Percentiles rank a stretch among this genome's conserved stretches.
Evolutionary conservation across 2,113 vertebrate genomes (phyloP).

Genomic region (Piprites chloris): DNA sequence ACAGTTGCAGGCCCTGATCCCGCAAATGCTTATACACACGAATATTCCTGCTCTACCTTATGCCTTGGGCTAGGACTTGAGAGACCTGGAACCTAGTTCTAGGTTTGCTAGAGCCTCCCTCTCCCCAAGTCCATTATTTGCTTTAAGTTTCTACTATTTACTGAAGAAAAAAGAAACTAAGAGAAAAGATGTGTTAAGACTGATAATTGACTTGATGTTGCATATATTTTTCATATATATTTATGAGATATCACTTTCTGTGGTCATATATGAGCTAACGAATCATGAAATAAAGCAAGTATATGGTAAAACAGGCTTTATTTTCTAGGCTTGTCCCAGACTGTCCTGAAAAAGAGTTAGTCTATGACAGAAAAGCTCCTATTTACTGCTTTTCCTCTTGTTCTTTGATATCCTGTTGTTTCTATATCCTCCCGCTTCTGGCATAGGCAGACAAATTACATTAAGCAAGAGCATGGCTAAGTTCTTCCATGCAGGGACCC

Average conservation of each 20-base stretch:
- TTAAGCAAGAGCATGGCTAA: not conserved
- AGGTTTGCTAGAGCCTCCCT: not conserved
- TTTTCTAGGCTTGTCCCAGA: not conserved
- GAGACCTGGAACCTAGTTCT: constrained; percentile 50
- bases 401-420: not conserved
- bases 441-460: not conserved
- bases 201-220: not conserved
- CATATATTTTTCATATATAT: not conserved
- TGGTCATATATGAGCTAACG: not conserved
- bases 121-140: not conserved
- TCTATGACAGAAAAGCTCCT: not conserved
- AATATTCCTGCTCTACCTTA: not conserved
- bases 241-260: not conserved
- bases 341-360: not conserved
- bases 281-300: not conserved
- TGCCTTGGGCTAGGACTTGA: not conserved
- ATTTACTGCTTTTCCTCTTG: not conserved
- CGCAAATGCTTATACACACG: not conserved
- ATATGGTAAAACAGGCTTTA: not conserved
- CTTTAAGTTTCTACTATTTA: not conserved
- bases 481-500: not conserved
- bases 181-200: not conserved
- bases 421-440: not conserved
- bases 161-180: not conserved
- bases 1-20: not conserved